These are phyloP conservation scores for Agapostemon virescens DNA, from an alignment of 2,888 invertebrate species.

Conservation along the genomic window DNA sequence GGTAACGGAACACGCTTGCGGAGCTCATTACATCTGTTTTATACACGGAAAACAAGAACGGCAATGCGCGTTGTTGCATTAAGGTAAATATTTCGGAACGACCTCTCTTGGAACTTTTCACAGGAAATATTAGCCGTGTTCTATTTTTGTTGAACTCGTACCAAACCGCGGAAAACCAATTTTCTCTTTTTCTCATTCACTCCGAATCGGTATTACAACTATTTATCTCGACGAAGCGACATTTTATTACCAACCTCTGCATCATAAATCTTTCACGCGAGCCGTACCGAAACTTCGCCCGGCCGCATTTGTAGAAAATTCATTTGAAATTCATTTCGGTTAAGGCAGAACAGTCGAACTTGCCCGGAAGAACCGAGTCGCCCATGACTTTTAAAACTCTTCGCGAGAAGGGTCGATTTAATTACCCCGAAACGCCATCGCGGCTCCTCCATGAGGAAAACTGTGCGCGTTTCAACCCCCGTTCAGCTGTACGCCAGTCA, in stretches of 20 bases:
- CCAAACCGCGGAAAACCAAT: conserved; percentile 3
- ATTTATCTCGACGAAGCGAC: conserved; percentile 36
- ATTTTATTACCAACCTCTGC: conserved; percentile 43
- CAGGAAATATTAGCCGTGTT: not conserved
- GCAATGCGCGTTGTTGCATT: too few relatives aligned
- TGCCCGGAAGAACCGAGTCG: conserved; percentile 5
- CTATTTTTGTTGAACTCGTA: not conserved
- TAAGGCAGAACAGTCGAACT: conserved; percentile 19
- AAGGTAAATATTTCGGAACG: not conserved
- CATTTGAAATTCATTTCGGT: conserved; percentile 55
- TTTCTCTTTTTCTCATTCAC: not conserved
- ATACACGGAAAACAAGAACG: not conserved
- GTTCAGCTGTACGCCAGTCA: not conserved
- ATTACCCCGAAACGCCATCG: conserved; percentile 29
- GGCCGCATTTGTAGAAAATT: conserved; percentile 51
- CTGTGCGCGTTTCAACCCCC: not conserved
- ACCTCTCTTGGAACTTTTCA: not conserved
- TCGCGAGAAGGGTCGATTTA: conserved; percentile 38
- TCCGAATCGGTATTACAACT: conserved; percentile 22
- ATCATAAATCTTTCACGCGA: conserved; percentile 42
- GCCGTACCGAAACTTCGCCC: conserved; percentile 33
- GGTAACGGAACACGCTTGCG: not conserved
- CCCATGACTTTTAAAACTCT: conserved; percentile 48
- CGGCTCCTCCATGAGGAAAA: not conserved
- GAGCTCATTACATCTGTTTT: not conserved